Evolutionary conservation across 2,113 vertebrate species (phyloP).

Genomic region (Cyphomyrus plagiostoma): DNA sequence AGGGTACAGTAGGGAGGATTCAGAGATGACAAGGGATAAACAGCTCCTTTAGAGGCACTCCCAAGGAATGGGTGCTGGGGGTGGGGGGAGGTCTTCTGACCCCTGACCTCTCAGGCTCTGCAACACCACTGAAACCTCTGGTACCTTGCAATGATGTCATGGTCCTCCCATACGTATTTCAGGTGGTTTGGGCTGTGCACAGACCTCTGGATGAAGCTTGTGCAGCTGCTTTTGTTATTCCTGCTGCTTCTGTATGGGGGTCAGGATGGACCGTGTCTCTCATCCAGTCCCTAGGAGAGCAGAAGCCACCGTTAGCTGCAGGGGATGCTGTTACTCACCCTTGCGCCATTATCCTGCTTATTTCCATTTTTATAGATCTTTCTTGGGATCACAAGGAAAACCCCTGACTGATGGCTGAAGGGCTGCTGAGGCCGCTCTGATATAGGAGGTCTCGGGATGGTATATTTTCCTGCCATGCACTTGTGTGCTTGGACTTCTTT

Average conservation of each 20-base stretch:
- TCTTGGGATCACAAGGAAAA: not conserved
- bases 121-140: not conserved
- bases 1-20: not conserved
- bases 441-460: not conserved
- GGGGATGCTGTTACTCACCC: not conserved
- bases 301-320: not conserved
- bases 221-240: not conserved
- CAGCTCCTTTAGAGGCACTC: not conserved
- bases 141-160: not conserved
- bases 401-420: not conserved
- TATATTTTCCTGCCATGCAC: not conserved
- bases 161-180: not conserved
- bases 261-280: not conserved
- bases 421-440: not conserved
- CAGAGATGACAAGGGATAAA: not conserved
- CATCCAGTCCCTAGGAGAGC: not conserved
- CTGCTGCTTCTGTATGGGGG: not conserved
- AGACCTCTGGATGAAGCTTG: not conserved
- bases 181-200: not conserved
- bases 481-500: not conserved
- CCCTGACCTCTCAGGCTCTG: not conserved
- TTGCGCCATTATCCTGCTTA: not conserved
- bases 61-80: not conserved
- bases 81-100: not conserved
- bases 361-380: slow-evolving; percentile 9